A percentile compares a stretch with the other conserved stretches of the same genome.
These are phyloP conservation scores for Xylocopa sonorina DNA, from an alignment of 1,140 invertebrate genomes.

Conservation along the genomic window DNA sequence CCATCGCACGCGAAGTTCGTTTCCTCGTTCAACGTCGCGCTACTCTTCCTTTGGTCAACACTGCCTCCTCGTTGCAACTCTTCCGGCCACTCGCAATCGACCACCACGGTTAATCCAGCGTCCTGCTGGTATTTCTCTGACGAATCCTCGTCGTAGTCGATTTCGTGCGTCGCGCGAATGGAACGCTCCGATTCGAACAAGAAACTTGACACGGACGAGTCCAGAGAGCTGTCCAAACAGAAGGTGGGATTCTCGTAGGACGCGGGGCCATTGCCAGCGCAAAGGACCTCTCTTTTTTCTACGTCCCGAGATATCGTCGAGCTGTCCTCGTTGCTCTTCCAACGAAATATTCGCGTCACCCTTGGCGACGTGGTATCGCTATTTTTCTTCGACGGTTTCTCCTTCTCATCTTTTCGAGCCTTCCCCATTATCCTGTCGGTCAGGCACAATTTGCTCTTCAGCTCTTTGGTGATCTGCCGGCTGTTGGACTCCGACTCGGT, in stretches of 20 bases:
- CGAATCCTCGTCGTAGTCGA: not conserved
- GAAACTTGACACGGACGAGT: constrained; percentile 73
- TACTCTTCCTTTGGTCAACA: not conserved
- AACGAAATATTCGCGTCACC: constrained; percentile 45
- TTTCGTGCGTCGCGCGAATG: not conserved
- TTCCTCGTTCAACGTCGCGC: not conserved
- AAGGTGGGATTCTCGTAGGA: constrained; percentile 80
- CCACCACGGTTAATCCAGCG: constrained; percentile 39
- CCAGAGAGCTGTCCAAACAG: constrained; percentile 75
- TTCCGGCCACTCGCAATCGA: constrained; percentile 14
- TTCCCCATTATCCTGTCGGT: constrained; percentile 63
- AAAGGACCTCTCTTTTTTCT: not conserved
- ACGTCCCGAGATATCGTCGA: not conserved
- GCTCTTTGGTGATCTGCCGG: constrained; percentile 66
- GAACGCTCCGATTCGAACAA: constrained; percentile 60
- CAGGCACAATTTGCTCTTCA: constrained; percentile 71
- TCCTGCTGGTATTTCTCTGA: not conserved
- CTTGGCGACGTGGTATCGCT: constrained; percentile 28
- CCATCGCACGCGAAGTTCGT: not conserved
- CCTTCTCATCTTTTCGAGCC: constrained; percentile 45
- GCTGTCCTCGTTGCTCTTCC: constrained; percentile 25
- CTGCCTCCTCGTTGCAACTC: too few species aligned
- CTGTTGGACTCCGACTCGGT: constrained; percentile 44
- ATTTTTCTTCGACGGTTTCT: constrained; percentile 21
- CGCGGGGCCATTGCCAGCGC: constrained; percentile 48